phyloP scores from a whole-genome alignment of 2,888 invertebrate species.

The Spisula subtruncata region DNA sequence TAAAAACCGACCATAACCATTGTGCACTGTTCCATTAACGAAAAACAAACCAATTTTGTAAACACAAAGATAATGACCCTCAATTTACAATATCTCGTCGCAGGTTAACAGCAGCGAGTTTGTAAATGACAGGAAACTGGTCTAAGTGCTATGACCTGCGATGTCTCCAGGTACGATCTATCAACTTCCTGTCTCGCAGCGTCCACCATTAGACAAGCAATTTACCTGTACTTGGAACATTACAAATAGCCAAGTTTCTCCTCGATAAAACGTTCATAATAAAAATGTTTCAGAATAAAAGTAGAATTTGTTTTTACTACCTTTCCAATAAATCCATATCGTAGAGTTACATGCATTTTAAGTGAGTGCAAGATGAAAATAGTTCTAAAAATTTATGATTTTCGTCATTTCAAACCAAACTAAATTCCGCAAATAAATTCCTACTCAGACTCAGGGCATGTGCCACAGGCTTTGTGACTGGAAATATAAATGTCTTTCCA shows the following conservation, averaged over 20 bases:
- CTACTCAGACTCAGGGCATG: too few species aligned
- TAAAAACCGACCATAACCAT: background rate
- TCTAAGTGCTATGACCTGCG: constrained; percentile 68
- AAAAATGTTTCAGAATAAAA: background rate
- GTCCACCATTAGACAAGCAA: constrained; percentile 64
- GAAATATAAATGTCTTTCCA: too few species aligned
- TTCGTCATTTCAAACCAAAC: too few species aligned
- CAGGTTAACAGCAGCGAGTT: constrained; percentile 49
- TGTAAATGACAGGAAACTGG: constrained; percentile 66
- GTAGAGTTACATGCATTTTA: background rate
- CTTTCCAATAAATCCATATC: background rate
- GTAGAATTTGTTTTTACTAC: background rate
- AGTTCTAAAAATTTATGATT: background rate
- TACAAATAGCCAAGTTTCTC: constrained; percentile 10
- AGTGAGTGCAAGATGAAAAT: background rate
- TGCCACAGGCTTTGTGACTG: too few species aligned
- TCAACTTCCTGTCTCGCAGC: constrained; percentile 58
- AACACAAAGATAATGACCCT: constrained; percentile 37
- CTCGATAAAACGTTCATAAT: background rate
- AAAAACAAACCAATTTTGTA: constrained; percentile 12
- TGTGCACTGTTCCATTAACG: constrained; percentile 9
- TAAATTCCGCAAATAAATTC: too few species aligned
- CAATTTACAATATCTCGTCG: constrained; percentile 44
- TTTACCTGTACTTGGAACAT: constrained; percentile 53
- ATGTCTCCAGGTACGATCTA: constrained; percentile 60